Evolutionary conservation across 2,113 vertebrate species (phyloP).

Genomic region (Psettodes erumei): DNA sequence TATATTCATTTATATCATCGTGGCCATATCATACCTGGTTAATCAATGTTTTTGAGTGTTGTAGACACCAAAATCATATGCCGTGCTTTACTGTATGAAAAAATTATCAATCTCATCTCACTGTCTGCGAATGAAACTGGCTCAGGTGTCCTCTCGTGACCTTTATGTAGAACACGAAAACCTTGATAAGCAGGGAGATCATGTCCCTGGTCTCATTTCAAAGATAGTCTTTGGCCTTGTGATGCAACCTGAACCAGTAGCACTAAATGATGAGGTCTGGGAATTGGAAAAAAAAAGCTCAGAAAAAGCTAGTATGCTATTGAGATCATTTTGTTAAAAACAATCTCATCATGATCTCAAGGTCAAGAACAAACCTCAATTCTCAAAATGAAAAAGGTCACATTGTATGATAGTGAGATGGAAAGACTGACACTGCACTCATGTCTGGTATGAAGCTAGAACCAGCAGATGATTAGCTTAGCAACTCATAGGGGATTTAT

Average conservation of each 20-base stretch:
- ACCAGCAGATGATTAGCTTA: not conserved
- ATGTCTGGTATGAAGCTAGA: not conserved
- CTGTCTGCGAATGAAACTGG: not conserved
- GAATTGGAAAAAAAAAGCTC: not conserved
- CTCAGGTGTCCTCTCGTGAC: not conserved
- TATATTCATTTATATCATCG: not conserved
- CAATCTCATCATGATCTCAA: not conserved
- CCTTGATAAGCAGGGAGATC: not conserved
- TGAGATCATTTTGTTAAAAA: not conserved
- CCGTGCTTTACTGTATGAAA: not conserved
- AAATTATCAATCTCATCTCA: not conserved
- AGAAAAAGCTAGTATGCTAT: not conserved
- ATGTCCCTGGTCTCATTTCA: not conserved
- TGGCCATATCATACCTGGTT: not conserved
- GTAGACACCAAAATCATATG: not conserved
- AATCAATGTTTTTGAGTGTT: not conserved
- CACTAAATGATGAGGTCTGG: not conserved
- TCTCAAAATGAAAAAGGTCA: not conserved
- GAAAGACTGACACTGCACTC: not conserved
- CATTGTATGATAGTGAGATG: not conserved
- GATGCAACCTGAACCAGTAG: not conserved
- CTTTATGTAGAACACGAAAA: not conserved
- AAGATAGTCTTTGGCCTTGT: not conserved
- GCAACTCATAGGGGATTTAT: not conserved
- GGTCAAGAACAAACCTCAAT: not conserved